These are phyloP conservation scores for Alauda arvensis DNA, from an alignment of 2,797 vertebrate species.

Conservation along the genomic window DNA sequence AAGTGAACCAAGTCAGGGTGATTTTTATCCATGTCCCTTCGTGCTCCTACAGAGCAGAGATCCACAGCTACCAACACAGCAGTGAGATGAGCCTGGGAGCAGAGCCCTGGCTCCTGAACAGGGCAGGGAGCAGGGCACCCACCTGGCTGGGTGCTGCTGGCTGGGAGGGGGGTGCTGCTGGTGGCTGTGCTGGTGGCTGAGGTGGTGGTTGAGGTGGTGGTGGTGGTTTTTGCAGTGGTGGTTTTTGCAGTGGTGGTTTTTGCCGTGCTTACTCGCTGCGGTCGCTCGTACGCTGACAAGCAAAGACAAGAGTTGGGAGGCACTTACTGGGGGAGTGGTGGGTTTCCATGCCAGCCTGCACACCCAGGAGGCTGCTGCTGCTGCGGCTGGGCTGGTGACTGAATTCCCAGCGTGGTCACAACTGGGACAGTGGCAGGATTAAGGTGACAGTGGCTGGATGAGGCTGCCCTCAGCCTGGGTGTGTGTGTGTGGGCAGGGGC, in stretches of 20 bases:
- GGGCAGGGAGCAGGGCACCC: constrained; percentile 41
- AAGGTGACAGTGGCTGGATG: neutral
- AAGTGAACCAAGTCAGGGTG: neutral
- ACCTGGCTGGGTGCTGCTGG: constrained; percentile 63
- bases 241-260: neutral
- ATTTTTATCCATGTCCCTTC: constrained; percentile 55
- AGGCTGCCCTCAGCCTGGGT: neutral
- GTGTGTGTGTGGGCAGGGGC: neutral
- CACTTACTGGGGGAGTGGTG: neutral
- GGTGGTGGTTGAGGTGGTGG: neutral
- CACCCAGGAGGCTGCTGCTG: neutral
- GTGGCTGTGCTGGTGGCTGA: neutral
- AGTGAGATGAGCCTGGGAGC: neutral
- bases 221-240: neutral
- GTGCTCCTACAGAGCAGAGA: neutral
- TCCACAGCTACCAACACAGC: accelerated
- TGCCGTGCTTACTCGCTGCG: neutral
- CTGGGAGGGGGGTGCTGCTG: neutral
- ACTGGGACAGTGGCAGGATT: neutral
- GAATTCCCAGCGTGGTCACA: neutral
- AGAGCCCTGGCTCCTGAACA: accelerated
- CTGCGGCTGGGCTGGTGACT: constrained; percentile 2
- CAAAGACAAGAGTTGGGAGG: constrained; percentile 25
- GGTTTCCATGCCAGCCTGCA: neutral
- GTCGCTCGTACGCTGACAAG: constrained; percentile 32